Conservation (phyloP, 1,140 invertebrate species). For the Drosophila santomea region DNA sequence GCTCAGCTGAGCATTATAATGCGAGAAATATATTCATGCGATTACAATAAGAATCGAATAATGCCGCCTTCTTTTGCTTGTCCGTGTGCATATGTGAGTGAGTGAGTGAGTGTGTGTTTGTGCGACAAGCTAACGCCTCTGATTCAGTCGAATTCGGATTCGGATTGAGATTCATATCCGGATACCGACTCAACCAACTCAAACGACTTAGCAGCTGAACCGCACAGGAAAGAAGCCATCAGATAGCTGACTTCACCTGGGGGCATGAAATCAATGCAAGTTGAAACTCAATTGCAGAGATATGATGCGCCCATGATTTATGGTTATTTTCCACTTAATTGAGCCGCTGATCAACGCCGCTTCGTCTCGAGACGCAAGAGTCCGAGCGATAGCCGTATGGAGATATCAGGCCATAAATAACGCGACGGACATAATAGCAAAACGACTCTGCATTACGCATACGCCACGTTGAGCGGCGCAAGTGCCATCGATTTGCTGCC, state of each 20-base stretch:
- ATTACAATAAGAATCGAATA: slow-evolving; percentile 83
- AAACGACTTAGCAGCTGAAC: background rate
- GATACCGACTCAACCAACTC: background rate
- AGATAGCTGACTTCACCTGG: slow-evolving; percentile 17
- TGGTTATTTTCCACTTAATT: slow-evolving; percentile 43
- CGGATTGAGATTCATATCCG: slow-evolving; percentile 12
- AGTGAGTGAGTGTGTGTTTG: too few relatives aligned
- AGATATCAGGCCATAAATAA: slow-evolving; percentile 46
- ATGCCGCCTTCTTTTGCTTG: slow-evolving; percentile 36
- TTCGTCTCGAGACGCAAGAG: slow-evolving; percentile 7
- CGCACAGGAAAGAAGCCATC: slow-evolving; percentile 16
- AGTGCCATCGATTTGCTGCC: slow-evolving; percentile 65
- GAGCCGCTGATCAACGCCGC: slow-evolving; percentile 25
- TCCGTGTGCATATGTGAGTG: background rate
- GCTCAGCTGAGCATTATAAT: slow-evolving; percentile 75
- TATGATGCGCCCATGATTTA: slow-evolving; percentile 42
- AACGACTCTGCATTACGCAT: slow-evolving; percentile 66
- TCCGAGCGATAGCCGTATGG: slow-evolving; percentile 1
- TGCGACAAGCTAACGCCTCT: slow-evolving; percentile 28
- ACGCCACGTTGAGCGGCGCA: slow-evolving; percentile 44
- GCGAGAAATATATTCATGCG: slow-evolving; percentile 78
- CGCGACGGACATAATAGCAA: slow-evolving; percentile 54
- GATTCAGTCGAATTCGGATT: slow-evolving; percentile 10
- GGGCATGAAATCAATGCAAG: slow-evolving; percentile 16
- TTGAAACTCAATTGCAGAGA: slow-evolving; percentile 29